Conservation (phyloP, 2,113 vertebrate genomes). For the Chitala chitala region DNA sequence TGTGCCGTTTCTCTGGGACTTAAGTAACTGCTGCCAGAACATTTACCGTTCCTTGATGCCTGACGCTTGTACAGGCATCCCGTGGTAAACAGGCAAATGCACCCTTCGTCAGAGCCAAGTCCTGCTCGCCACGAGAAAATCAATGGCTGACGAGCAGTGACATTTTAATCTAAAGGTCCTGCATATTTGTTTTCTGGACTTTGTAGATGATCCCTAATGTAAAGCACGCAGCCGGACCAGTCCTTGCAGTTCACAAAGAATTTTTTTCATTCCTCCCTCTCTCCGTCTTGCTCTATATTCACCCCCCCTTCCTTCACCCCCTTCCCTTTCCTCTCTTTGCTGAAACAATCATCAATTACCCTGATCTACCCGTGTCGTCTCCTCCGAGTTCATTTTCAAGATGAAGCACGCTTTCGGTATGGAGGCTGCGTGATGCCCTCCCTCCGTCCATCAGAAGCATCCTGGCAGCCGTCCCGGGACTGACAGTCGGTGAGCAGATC, state of each 20-base stretch:
- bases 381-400: constrained; percentile 85
- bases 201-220: constrained; percentile 54
- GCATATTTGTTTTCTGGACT: constrained; percentile 55
- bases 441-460: constrained; percentile 82
- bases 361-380: constrained; percentile 83
- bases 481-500: constrained; percentile 88
- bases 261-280: constrained; percentile 54
- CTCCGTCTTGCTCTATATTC: constrained; percentile 26
- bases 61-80: not conserved
- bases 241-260: constrained; percentile 56
- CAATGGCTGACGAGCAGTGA: constrained; percentile 38
- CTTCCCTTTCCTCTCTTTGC: constrained; percentile 56
- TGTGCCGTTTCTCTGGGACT: not conserved
- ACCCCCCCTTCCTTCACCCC: constrained; percentile 50
- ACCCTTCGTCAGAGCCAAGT: constrained; percentile 21
- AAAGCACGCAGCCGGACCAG: constrained; percentile 48
- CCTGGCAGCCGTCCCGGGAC: constrained; percentile 69
- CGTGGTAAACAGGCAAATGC: constrained; percentile 28
- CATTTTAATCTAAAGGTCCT: constrained; percentile 50
- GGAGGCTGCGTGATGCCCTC: constrained; percentile 81
- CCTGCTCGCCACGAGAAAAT: constrained; percentile 45
- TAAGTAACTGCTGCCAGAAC: not conserved
- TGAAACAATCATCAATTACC: constrained; percentile 96
- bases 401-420: constrained; percentile 83
- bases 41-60: not conserved